Conservation (phyloP, 2,797 vertebrate species). For the Pitangus sulphuratus region DNA sequence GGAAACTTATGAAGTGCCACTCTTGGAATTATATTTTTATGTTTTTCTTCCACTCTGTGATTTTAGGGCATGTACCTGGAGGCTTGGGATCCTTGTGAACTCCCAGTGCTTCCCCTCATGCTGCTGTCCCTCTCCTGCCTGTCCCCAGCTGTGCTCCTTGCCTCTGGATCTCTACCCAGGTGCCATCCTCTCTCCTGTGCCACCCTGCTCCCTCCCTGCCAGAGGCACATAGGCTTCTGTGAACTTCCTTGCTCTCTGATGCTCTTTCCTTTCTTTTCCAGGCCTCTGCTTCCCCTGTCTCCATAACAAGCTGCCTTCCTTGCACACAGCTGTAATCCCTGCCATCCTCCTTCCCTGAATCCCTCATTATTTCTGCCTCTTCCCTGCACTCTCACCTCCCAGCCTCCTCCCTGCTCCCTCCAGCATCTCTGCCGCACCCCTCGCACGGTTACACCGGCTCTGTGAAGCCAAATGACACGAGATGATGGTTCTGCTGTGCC, state of each 20-base stretch:
- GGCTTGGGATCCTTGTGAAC: accelerated
- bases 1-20: accelerated
- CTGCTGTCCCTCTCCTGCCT: background rate
- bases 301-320: background rate
- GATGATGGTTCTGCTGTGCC: conserved; percentile 18
- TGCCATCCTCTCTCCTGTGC: accelerated
- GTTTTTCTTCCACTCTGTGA: background rate
- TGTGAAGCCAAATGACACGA: background rate
- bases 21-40: background rate
- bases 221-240: background rate
- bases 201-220: background rate
- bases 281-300: background rate
- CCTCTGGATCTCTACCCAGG: accelerated
- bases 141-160: background rate
- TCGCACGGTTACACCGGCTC: background rate
- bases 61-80: background rate
- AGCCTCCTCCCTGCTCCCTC: background rate
- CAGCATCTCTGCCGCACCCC: background rate
- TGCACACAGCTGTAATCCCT: background rate
- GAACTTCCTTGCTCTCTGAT: background rate
- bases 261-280: background rate
- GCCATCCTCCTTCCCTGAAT: background rate
- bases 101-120: accelerated
- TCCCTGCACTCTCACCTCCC: background rate
- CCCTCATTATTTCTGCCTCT: conserved; percentile 14